Evolutionary conservation across 2,888 invertebrate genomes (phyloP).

Genomic region (Branchellion lobata): DNA sequence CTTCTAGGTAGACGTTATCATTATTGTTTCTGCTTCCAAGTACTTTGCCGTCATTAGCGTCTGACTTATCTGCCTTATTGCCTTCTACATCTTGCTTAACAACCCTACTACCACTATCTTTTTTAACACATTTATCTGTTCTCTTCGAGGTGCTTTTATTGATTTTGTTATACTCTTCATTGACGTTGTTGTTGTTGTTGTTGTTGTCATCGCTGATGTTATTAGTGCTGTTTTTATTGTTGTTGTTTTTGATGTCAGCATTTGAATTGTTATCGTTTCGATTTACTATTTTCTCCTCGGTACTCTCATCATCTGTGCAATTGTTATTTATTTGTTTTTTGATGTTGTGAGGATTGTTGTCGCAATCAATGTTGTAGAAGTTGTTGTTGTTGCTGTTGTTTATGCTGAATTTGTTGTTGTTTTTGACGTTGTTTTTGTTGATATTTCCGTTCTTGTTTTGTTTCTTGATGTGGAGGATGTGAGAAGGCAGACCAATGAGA

Average conservation of each 20-base stretch:
- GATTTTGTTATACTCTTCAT: no score
- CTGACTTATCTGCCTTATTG: slow-evolving; percentile 4
- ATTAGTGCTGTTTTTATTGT: not conserved
- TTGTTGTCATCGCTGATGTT: not conserved
- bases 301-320: not conserved
- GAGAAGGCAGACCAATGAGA: slow-evolving; percentile 4
- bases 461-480: not conserved
- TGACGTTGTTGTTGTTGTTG: not conserved
- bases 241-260: not conserved
- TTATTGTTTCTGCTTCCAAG: not conserved
- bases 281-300: no score
- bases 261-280: not conserved
- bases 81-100: not conserved
- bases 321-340: not conserved
- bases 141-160: not conserved
- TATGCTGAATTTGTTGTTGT: no score
- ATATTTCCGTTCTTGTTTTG: not conserved
- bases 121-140: not conserved
- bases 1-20: not conserved
- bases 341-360: not conserved
- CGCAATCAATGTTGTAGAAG: not conserved
- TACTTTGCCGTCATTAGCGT: not conserved
- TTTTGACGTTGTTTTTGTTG: not conserved
- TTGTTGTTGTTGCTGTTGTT: not conserved
- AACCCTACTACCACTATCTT: no score